Evolutionary conservation across 2,888 invertebrate genomes (phyloP), one percentile per base, ranked within the genome.

Genomic region (Sesamia inferens): DNA sequence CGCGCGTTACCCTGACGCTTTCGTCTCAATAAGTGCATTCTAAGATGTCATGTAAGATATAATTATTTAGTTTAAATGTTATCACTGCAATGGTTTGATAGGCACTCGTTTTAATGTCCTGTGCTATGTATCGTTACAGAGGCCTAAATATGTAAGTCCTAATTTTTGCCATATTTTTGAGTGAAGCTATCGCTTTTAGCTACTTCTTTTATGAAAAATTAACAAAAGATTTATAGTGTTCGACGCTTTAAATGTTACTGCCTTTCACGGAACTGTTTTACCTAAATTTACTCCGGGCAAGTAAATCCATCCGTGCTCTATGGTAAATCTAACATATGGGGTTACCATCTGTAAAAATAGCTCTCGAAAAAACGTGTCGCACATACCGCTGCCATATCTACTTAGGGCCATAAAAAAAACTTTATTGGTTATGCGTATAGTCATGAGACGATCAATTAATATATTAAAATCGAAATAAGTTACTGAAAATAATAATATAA

Each of bases 41-140:
- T 11, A 19, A 59, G 69, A 4, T 55, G 24, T 51, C 47, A 57
- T 81, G 70, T 81, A 77, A 72, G 44, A 76, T 80, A 80, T 58
- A 44, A 76, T 42, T 55, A 55, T 48, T 61, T 48, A 65, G 22
- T 47, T 31, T 59, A 31, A 64, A 70, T 73, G 44, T 70, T 76
- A 44, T 62, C 78, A 84, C 83, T 59, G 70, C 78, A 85, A 83
- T 67, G 59, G 68, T 68, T 66, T 69, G 55, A 42, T 71, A 83
- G 77, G 47, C 83, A 82, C 82, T 65, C 44, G 16, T 19, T 78
- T 83, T 39, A 57, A 78, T 74, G 57, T 71, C 39, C 42, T 63
- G 24, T 81, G 78, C 61, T 82, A 74, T 75, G 85, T 85, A 85
- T 79, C 75, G 75, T 85, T 83, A 82, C 79, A 78, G 72, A 68